Base-by-base conservation (phyloP, 1,140 invertebrate species). In the Nasonia vitripennis region DNA sequence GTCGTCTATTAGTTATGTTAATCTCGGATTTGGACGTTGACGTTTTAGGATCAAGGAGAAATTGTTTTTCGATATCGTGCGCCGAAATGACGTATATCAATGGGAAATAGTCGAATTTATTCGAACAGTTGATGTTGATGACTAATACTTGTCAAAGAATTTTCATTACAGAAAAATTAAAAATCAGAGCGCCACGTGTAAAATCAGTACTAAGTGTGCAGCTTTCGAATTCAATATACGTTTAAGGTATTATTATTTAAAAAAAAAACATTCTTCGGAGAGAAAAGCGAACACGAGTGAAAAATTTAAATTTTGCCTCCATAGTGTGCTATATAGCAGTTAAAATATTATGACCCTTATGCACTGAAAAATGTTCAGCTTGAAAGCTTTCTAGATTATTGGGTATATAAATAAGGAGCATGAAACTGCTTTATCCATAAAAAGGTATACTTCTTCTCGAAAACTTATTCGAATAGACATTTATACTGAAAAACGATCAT, bases 1-100 rank as follows among this genome's bases (percentile, higher is more conserved):
- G 9, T 37, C 34, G 70, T 74, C 34, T 41, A 74, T 41, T 74
- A 74, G 73, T 74, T 74, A 74, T 74, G 37, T 74, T 74, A 74
- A 74, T 74, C 34, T 31, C 2, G 27, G 70, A 71, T 71, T 71
- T 31, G 27, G 70, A 27, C 10, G 10, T 34, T 71, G 70, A 71
- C 27, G 70, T 12, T 71, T 71, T 31, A n/a, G 55, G 20, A 62
- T 62, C 17, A 9, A 62, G 20, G 6, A 62, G 55, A 62, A 62
- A 62, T 20, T 62, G 55, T 62, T 62, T 62, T 51, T 45, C 41
- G 41, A 9, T 2, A 10, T 45, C 41, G 9, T 45, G 41, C 10
- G 10, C 1, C 1, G 41, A 45, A 45, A 45, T 45, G 41, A 45
- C 10, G 7, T 10, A 45, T 45, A 45, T 45, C 10, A 45, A 9